Evolutionary conservation across 1,140 invertebrate genomes (phyloP).

Genomic region (Drosophila pruinosa): DNA sequence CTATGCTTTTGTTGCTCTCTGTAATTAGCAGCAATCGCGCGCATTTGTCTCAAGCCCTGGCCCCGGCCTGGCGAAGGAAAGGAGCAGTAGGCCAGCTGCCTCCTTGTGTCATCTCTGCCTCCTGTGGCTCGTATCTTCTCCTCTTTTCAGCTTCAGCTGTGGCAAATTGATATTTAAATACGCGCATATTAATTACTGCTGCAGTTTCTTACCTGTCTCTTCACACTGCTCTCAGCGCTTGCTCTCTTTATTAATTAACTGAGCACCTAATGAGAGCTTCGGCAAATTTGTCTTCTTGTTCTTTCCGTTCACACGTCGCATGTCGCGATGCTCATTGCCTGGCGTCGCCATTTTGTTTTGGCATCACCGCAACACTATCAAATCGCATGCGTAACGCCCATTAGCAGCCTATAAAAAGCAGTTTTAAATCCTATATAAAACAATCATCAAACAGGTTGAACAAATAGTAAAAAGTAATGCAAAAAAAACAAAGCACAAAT

Average conservation of each 20-base stretch:
- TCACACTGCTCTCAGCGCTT: neutral
- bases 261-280: slow-evolving; percentile 62
- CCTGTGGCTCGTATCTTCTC: neutral
- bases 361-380: slow-evolving; percentile 35
- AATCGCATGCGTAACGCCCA: slow-evolving; percentile 70
- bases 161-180: slow-evolving; percentile 82
- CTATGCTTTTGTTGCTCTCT: slow-evolving; percentile 44
- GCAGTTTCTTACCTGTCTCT: slow-evolving; percentile 37
- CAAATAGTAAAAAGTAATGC: slow-evolving; percentile 31
- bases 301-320: slow-evolving; percentile 40
- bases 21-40: slow-evolving; percentile 78
- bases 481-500: slow-evolving; percentile 21
- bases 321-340: no score
- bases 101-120: slow-evolving; percentile 7
- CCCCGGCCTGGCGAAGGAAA: neutral
- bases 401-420: slow-evolving; percentile 73
- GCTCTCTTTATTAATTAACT: slow-evolving; percentile 68
- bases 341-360: slow-evolving; percentile 15
- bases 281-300: slow-evolving; percentile 66
- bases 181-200: slow-evolving; percentile 74
- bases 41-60: slow-evolving; percentile 59
- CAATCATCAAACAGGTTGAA: slow-evolving; percentile 48
- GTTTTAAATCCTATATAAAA: slow-evolving; percentile 71
- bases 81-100: slow-evolving; percentile 21
- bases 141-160: neutral